Evolutionary conservation across 2,113 vertebrate species (phyloP).

Genomic region (Eira barbara): DNA sequence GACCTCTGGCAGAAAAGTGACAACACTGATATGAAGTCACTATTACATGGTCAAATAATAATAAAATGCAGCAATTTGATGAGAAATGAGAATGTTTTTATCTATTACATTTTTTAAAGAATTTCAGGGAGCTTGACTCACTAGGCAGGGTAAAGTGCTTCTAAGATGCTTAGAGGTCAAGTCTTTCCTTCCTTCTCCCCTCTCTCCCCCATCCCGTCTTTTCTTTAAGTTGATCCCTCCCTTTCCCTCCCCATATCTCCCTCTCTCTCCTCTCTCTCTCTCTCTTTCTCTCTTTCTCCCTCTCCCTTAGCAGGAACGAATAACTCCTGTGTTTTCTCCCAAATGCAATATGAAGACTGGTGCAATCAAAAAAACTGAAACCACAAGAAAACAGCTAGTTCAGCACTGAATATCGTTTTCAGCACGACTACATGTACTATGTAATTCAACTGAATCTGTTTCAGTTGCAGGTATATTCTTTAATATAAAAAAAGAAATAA

Average conservation of each 20-base stretch:
- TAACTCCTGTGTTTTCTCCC: background rate
- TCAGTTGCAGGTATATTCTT: background rate
- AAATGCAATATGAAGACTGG: background rate
- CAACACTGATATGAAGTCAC: background rate
- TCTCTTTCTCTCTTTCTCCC: background rate
- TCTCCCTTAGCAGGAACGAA: background rate
- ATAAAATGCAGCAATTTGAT: background rate
- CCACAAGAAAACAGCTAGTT: background rate
- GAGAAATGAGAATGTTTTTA: background rate
- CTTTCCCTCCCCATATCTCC: too few relatives aligned
- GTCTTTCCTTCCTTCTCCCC: fast-evolving
- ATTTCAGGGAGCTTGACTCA: background rate
- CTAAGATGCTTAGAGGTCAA: background rate
- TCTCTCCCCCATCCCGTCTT: background rate
- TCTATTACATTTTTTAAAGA: background rate
- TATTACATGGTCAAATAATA: background rate
- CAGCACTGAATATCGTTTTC: background rate
- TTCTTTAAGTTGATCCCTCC: background rate
- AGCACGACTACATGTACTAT: background rate
- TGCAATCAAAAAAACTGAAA: background rate
- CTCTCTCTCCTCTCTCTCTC: background rate
- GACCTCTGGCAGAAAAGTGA: background rate
- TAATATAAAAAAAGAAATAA: background rate
- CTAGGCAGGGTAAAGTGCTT: background rate
- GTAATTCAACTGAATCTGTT: background rate